A percentile compares a stretch with the other conserved stretches of the same genome.
These are phyloP conservation scores for Aphidius gifuensis DNA, from an alignment of 1,140 invertebrate species.

Conservation along the genomic window DNA sequence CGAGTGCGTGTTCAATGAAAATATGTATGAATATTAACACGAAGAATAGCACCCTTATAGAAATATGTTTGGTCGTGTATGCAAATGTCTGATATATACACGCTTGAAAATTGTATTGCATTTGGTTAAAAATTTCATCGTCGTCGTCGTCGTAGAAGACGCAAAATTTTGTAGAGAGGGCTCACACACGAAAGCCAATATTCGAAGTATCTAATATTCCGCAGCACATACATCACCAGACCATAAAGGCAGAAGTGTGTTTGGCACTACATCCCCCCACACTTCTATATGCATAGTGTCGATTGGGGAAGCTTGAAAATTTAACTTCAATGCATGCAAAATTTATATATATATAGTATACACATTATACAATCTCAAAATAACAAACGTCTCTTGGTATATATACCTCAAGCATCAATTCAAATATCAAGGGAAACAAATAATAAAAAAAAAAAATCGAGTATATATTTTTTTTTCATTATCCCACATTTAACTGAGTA, in stretches of 20 bases:
- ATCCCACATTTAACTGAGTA: too few relatives aligned
- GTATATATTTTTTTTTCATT: too few relatives aligned
- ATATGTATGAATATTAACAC: conserved; percentile 48
- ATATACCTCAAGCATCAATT: neutral
- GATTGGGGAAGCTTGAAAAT: conserved; percentile 1
- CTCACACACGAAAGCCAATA: conserved; percentile 35
- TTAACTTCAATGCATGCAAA: conserved; percentile 12
- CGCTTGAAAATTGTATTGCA: conserved; percentile 9
- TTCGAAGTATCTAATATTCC: conserved; percentile 45
- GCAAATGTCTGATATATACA: conserved; percentile 25
- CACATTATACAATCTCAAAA: too few relatives aligned
- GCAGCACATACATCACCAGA: conserved; percentile 2
- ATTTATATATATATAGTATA: conserved; percentile 1
- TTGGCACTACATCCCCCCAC: neutral
- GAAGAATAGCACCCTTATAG: conserved; percentile 25
- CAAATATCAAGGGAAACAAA: neutral
- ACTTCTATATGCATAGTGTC: conserved; percentile 1
- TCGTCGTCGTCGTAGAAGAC: neutral
- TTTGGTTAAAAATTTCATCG: neutral
- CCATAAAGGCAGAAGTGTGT: neutral
- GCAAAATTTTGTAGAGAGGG: neutral
- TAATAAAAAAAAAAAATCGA: neutral
- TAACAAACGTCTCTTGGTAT: too few relatives aligned
- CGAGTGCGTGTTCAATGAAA: conserved; percentile 34
- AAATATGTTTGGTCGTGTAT: conserved; percentile 28